Conservation (phyloP, 1,140 invertebrate genomes). For the Stenopsyche tienmushanensis region DNA sequence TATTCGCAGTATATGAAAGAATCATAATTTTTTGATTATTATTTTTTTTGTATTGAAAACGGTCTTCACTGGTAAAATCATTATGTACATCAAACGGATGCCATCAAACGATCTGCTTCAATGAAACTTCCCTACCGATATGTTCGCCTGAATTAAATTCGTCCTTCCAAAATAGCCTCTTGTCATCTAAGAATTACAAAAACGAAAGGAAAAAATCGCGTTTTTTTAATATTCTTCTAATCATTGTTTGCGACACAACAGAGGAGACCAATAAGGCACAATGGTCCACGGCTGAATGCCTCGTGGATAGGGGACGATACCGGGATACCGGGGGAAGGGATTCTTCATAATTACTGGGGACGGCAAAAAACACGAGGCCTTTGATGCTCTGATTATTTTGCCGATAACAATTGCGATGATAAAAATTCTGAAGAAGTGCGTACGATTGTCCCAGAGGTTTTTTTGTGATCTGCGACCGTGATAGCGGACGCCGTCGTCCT, state of each 20-base stretch:
- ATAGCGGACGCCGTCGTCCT: slow-evolving; percentile 11
- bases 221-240: slow-evolving; percentile 28
- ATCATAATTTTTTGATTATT: no score
- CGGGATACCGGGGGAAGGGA: not conserved
- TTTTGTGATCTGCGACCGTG: slow-evolving; percentile 10
- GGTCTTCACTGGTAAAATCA: no score
- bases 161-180: not conserved
- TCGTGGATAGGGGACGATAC: slow-evolving; percentile 13
- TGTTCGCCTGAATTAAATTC: no score
- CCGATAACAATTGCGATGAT: slow-evolving; percentile 15
- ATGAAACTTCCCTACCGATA: no score
- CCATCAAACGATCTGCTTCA: no score
- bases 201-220: not conserved
- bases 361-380: slow-evolving; percentile 16
- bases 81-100: no score
- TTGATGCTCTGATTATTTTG: slow-evolving; percentile 26
- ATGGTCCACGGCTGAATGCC: slow-evolving; percentile 23
- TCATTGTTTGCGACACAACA: slow-evolving; percentile 24
- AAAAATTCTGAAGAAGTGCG: not conserved
- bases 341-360: slow-evolving; percentile 19
- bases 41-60: no score
- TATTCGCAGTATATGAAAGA: no score
- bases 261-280: slow-evolving; percentile 15
- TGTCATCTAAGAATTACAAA: not conserved
- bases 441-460: slow-evolving; percentile 10